A percentile compares a stretch with the other conserved stretches of the same genome.
phyloP scores from a whole-genome alignment of 2,888 invertebrate genomes.

The Barypeithes pellucidus region DNA sequence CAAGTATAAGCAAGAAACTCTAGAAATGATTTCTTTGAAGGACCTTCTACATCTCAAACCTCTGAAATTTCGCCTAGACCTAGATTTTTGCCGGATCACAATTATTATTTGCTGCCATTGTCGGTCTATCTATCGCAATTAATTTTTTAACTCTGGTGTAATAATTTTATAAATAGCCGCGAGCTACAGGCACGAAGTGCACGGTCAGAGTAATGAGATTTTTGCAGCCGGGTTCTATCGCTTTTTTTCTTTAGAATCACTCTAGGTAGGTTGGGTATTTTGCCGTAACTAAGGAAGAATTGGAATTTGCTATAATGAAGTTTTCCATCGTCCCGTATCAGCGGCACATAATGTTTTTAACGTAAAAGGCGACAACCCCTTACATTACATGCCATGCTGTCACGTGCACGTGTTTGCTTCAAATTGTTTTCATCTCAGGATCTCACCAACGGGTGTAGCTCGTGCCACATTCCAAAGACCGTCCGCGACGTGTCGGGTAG shows the following conservation, averaged over 20 bases:
- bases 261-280: conserved; percentile 31
- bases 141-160: conserved; percentile 42
- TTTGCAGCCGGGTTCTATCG: conserved; percentile 34
- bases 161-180: conserved; percentile 47
- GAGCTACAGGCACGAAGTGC: conserved; percentile 43
- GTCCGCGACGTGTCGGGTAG: conserved; percentile 52
- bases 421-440: too few relatives aligned
- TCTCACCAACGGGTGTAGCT: too few relatives aligned
- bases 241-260: conserved; percentile 29
- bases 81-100: conserved; percentile 48
- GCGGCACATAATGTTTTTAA: too few relatives aligned
- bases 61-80: conserved; percentile 47
- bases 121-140: conserved; percentile 46
- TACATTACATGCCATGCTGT: too few relatives aligned
- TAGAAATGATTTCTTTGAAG: neutral
- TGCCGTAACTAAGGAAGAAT: neutral
- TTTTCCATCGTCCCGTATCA: neutral
- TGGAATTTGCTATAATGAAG: neutral
- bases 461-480: conserved; percentile 51
- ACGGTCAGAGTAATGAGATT: conserved; percentile 47
- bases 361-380: too few relatives aligned
- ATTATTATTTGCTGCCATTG: conserved; percentile 47
- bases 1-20: too few relatives aligned
- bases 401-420: too few relatives aligned
- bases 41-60: conserved; percentile 27